Percentiles rank a stretch among this genome's conserved stretches.
Conservation (phyloP, 2,113 vertebrate species). For the Pollimyrus isidori region DNA sequence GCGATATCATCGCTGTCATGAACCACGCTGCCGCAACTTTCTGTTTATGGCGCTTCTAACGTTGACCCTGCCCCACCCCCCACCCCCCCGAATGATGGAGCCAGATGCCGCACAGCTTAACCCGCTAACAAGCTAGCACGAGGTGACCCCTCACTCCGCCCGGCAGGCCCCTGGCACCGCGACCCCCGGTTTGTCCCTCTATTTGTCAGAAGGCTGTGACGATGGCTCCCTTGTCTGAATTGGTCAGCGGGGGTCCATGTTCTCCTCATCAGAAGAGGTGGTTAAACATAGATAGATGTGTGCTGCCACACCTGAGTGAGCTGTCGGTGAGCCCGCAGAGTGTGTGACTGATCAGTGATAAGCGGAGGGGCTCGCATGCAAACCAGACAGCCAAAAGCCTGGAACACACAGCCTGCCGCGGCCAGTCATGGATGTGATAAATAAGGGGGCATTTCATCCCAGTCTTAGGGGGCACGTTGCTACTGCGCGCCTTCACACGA, state of each 20-base stretch:
- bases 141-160: background rate
- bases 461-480: constrained; percentile 2
- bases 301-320: background rate
- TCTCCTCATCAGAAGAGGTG: constrained; percentile 42
- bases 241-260: background rate
- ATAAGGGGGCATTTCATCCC: background rate
- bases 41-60: background rate
- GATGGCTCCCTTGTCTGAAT: background rate
- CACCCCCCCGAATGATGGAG: background rate
- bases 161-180: background rate
- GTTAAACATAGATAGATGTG: background rate
- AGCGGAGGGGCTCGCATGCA: background rate
- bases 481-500: background rate
- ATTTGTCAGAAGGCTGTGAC: background rate
- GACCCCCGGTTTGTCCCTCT: background rate
- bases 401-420: background rate
- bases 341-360: background rate
- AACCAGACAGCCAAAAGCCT: background rate
- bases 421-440: background rate
- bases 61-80: background rate
- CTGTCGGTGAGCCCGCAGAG: background rate
- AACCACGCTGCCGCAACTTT: background rate
- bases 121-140: background rate
- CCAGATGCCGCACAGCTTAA: background rate
- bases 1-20: background rate